phyloP scores from a whole-genome alignment of 2,113 vertebrate species.

The Aegypius monachus region DNA sequence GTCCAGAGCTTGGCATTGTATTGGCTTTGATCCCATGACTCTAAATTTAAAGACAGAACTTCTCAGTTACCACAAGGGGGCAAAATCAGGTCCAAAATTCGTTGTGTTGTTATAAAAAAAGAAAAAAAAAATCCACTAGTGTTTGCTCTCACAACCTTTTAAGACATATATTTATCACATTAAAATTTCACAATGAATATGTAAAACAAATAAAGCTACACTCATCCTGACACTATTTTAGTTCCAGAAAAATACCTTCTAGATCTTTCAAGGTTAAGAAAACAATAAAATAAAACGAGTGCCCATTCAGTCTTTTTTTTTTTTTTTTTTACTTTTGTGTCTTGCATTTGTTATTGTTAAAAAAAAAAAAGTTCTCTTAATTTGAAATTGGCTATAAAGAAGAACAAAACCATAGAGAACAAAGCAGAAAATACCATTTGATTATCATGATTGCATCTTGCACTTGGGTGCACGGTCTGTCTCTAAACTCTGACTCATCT shows the following conservation, averaged over 20 bases:
- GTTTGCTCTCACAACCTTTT: not conserved
- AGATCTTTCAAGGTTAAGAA: conserved; percentile 22
- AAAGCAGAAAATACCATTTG: conserved; percentile 33
- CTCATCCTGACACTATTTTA: not conserved
- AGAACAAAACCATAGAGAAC: not conserved
- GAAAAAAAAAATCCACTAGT: not conserved
- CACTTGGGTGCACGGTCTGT: not conserved
- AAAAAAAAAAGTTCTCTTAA: not conserved
- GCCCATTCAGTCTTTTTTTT: not conserved
- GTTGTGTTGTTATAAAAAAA: not conserved
- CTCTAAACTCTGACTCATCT: conserved; percentile 53
- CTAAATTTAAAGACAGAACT: not conserved
- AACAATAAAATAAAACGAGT: not conserved
- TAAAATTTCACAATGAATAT: not conserved
- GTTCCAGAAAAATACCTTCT: not conserved
- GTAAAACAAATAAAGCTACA: not conserved
- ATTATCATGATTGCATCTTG: conserved; percentile 30
- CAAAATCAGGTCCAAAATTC: not conserved
- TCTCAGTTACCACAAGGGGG: not conserved
- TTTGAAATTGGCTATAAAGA: conserved; percentile 9
- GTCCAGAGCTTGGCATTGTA: not conserved
- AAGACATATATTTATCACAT: not conserved
- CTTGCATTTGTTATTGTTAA: not conserved
- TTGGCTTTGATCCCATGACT: not conserved
- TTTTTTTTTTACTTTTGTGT: not conserved